A percentile compares a stretch with the other conserved stretches of the same genome.
Conservation (phyloP, 2,113 vertebrate species). For the Perca schrenkii region DNA sequence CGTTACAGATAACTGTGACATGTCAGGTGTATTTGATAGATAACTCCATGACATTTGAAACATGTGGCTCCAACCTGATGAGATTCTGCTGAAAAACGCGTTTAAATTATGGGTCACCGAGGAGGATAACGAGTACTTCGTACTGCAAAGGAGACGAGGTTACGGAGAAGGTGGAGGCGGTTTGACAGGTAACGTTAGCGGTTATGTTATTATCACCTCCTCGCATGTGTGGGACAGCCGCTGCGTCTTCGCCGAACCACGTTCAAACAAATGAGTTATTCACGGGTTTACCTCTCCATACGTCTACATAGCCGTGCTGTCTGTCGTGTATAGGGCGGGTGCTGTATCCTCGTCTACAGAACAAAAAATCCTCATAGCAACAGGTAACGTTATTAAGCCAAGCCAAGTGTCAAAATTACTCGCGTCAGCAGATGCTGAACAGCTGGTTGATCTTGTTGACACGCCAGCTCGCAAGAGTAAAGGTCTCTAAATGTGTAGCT, state of each 20-base stretch:
- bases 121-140: slow-evolving; percentile 94
- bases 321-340: slow-evolving; percentile 38
- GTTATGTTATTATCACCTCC: not conserved
- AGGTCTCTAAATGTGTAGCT: not conserved
- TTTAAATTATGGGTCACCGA: slow-evolving; percentile 96
- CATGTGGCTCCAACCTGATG: slow-evolving; percentile 98
- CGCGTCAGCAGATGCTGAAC: not conserved
- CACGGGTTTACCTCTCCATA: not conserved
- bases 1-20: slow-evolving; percentile 63
- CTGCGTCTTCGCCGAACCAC: not conserved
- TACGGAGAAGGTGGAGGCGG: slow-evolving; percentile 93
- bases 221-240: not conserved
- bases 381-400: slow-evolving; percentile 53
- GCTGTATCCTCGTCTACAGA: not conserved
- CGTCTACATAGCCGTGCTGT: slow-evolving; percentile 3
- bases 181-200: slow-evolving; percentile 88
- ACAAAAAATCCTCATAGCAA: slow-evolving; percentile 54
- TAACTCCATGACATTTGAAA: slow-evolving; percentile 51
- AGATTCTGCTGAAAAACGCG: slow-evolving; percentile 96
- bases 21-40: slow-evolving; percentile 60
- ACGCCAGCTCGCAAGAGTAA: not conserved
- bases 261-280: not conserved
- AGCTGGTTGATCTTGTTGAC: slow-evolving; percentile 28
- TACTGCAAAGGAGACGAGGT: slow-evolving; percentile 94
- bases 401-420: not conserved